Evolutionary conservation across 2,797 vertebrate genomes (phyloP), one percentile per base, ranked within the genome.

Genomic region (Borostomias antarcticus): DNA sequence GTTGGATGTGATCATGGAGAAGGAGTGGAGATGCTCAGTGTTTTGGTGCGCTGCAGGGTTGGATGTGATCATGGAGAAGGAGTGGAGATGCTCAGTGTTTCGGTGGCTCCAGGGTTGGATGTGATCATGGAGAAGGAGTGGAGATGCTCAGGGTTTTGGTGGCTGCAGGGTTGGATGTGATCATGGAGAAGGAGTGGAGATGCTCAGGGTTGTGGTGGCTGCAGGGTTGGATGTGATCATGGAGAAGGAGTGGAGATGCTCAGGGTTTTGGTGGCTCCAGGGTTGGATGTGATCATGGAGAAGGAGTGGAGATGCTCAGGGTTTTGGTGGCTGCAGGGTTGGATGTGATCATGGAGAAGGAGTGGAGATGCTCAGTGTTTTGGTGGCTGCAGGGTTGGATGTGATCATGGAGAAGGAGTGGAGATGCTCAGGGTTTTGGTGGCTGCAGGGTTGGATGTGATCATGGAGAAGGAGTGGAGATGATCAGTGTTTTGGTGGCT

Each of bases 151-250:
- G 56, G 40, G 50, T 56, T 77, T 29, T 70, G 4, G 17, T n/a
- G 40, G n/a, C 40, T 15, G 54, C 74, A 97, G 96, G 94, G 73
- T 86, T 96, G 65, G 89, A 92, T 78, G 78, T 61, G 69, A 88
- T 96, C 1, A 79, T 96, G 79, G 88, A 76, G 74, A 94, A n/a
- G n/a, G n/a, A n/a, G 35, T 10, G 48, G 23, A 47, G 13, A 19
- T 40, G 33, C 9, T 28, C 19, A 5, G 56, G 40, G 50, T 56
- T 77, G 26, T 70, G 4, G 17, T n/a, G 40, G n/a, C 40, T 15
- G 54, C 74, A 97, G 96, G 94, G 73, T 86, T 96, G 65, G 89
- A 92, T 78, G 78, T 61, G 69, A 88, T 96, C 1, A 79, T 96
- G 79, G 88, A 76, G 74, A 94, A n/a, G n/a, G n/a, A n/a, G 35